Evolutionary conservation across 2,797 vertebrate species (phyloP).

Genomic region (Onychomys leucogaster): DNA sequence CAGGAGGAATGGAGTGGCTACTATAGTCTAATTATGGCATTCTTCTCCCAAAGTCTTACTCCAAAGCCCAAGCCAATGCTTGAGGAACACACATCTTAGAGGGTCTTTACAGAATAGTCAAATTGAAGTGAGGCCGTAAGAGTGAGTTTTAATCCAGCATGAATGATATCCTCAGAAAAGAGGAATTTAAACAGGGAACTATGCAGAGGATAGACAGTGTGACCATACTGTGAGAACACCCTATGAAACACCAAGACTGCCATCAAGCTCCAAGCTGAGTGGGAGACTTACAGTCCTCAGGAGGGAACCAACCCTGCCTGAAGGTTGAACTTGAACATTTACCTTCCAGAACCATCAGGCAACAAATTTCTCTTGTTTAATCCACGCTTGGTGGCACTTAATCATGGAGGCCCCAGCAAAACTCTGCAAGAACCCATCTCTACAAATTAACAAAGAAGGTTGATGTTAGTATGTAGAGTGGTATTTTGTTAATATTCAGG

Average conservation of each 20-base stretch:
- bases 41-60: not conserved
- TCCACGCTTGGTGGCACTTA: not conserved
- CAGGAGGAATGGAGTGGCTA: not conserved
- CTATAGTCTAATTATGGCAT: not conserved
- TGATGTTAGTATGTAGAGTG: not conserved
- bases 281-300: not conserved
- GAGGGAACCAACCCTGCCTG: not conserved
- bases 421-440: not conserved
- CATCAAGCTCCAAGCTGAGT: accelerated
- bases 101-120: not conserved
- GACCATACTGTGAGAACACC: not conserved
- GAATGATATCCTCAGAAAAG: not conserved
- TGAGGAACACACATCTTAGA: not conserved
- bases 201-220: not conserved
- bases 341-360: not conserved
- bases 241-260: not conserved
- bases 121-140: not conserved
- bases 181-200: not conserved
- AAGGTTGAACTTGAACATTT: not conserved
- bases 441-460: not conserved
- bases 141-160: not conserved
- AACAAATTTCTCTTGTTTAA: not conserved
- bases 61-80: not conserved
- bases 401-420: not conserved
- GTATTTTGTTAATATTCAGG: not conserved